Evolutionary conservation across 2,888 invertebrate genomes (phyloP).

Genomic region (Hymenopus coronatus): DNA sequence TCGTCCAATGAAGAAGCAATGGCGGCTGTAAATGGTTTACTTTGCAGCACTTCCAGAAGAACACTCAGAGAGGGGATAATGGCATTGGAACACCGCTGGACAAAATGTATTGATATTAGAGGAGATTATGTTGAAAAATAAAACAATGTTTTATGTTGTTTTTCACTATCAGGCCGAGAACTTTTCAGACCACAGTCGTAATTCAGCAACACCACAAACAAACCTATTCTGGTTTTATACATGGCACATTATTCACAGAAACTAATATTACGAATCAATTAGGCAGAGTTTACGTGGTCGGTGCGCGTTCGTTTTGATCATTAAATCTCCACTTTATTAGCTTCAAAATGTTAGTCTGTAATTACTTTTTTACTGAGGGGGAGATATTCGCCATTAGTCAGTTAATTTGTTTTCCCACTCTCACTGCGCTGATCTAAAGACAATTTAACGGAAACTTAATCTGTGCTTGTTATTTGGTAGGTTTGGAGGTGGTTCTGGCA

Average conservation of each 20-base stretch:
- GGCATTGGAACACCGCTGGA: no score
- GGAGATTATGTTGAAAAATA: no score
- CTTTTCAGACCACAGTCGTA: no score
- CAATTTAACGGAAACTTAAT: not conserved
- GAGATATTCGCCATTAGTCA: not conserved
- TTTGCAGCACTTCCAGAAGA: no score
- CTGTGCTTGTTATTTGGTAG: not conserved
- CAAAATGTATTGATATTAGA: no score
- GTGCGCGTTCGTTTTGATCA: not conserved
- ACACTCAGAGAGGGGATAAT: no score
- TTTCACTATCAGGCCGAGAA: no score
- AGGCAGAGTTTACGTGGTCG: not conserved
- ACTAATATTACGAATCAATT: not conserved
- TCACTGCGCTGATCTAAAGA: no score
- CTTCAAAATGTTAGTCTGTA: not conserved
- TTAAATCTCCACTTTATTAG: not conserved
- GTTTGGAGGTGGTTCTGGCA: not conserved
- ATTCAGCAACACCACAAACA: no score
- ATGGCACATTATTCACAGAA: not conserved
- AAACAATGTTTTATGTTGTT: no score
- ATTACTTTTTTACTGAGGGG: not conserved
- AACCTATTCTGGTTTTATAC: not conserved
- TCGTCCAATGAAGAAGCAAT: no score
- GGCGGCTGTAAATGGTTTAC: no score
- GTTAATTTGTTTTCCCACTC: not conserved